Base-by-base conservation (phyloP, 2,113 vertebrate species). In the Tor tambroides region DNA sequence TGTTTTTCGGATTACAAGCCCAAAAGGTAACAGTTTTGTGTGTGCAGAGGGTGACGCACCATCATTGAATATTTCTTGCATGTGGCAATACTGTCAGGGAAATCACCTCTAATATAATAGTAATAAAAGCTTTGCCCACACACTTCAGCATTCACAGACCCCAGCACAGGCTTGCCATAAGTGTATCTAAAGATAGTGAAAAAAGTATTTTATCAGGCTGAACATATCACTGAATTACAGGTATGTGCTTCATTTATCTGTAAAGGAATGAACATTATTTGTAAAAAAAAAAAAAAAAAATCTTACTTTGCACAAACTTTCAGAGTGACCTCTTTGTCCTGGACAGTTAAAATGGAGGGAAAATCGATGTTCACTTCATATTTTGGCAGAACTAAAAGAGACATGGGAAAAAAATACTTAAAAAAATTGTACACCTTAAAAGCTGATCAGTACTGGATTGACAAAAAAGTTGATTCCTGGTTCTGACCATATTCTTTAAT, bases 251-350 rank as follows among this genome's bases (percentile, higher is more conserved):
- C 32, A n/a, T 49, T 54, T 41, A 41, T n/a, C 30, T 23, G 35
- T n/a, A 67, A 23, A 85, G 35, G n/a, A 35, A 11, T 80, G 2
- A 49, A 51, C 15, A 61, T 61, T n/a, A 26, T 32, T 82, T 35
- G 10, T 12, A 43, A 43, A 43, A 14, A 46, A 46, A 46, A 46
- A 46, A 46, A 12, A 78, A 7, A 21, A 5, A 19, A 28, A 2
- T 79, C 94, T 93, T 87, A 95, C 95, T 93, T 95, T 85, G 90
- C 94, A 92, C 94, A 95, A 15, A 95, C 86, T 85, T 65, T 91
- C 0, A 95, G 2, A 0, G 46, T 87, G 10, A 86, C 90, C 32
- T 93, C 65, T 9, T 56, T n/a, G 78, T 95, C 94, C 89, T 92
- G 59, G 80, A 92, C 88, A 65, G 90, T 92, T 1, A 95, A 89